Evolutionary conservation across 2,797 vertebrate genomes (phyloP), one percentile per base, ranked within the genome.

Genomic region (Peromyscus melanophrys): DNA sequence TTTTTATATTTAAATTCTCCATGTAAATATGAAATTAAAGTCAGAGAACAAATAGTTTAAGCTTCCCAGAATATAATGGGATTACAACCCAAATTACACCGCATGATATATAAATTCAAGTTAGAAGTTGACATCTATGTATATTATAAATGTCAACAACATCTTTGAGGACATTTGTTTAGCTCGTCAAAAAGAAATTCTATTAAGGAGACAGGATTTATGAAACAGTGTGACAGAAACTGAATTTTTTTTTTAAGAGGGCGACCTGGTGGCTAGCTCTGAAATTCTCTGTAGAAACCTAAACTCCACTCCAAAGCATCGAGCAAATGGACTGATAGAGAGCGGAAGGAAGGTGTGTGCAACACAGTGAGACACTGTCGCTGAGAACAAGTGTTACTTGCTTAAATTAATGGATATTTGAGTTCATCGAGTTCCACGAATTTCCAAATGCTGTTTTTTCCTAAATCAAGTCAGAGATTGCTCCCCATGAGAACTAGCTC

Each of bases 401-500:
- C 65, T 96, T 95, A 93, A 90, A 90, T 93, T 94, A 96, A 91
- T 73, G 91, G 1, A 85, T 83, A 83, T 55, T 96, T 96, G 97
- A 96, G 82, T 89, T 94, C 76, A 67, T 93, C 84, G 34, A 94
- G 61, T 92, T 95, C 84, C 90, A 21, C 92, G 67, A 97, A 94
- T 97, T 97, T 97, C 91, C 92, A 97, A 97, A 97, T 89, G 95
- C 88, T 96, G 65, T 89, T 97, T 96, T 97, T 97, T 97, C 91
- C 94, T 96, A 94, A 97, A 96, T 96, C 92, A 96, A 90, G 63
- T 95, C 89, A 97, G 95, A 95, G 93, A 94, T 98, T 97, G 86
- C 57, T 97, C 96, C 94, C 89, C 96, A 97, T 92, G 96, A 97
- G 87, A 97, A 91, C 90, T 77, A 96, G 91, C 95, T 96, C 96